These are phyloP conservation scores for Pelobates cultripes DNA, from an alignment of 2,797 vertebrate genomes.

Conservation along the genomic window DNA sequence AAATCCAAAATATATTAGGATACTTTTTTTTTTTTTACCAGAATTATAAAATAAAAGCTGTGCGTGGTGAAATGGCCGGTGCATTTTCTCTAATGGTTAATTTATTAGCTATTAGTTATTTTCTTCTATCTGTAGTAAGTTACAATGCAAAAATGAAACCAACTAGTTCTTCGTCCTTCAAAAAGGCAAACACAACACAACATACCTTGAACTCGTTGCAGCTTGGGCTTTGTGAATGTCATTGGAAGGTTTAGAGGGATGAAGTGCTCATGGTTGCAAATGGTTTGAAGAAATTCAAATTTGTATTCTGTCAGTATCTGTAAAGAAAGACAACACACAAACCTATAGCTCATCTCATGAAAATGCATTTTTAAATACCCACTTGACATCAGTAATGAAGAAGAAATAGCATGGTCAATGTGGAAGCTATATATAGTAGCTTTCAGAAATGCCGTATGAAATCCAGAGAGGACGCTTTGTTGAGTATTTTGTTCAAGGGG, in stretches of 20 bases:
- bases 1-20: too few relatives aligned
- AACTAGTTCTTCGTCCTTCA: neutral
- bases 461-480: too few relatives aligned
- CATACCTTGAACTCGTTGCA: conserved; percentile 91
- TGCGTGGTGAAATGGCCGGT: too few relatives aligned
- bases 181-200: neutral
- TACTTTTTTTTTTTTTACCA: too few relatives aligned
- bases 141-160: neutral
- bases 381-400: too few relatives aligned
- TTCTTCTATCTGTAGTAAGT: neutral
- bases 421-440: too few relatives aligned
- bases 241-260: conserved; percentile 96
- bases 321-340: neutral
- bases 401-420: too few relatives aligned
- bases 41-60: too few relatives aligned
- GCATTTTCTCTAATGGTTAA: neutral
- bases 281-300: conserved; percentile 91
- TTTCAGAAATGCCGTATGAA: too few relatives aligned
- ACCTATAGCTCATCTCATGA: neutral
- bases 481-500: too few relatives aligned
- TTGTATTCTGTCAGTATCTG: conserved; percentile 93
- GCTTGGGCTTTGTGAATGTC: conserved; percentile 90
- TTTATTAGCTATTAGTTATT: neutral
- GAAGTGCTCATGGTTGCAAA: conserved; percentile 95
- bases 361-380: neutral